Conservation (phyloP, 35 echinoderm and acorn worm species). For the Lytechinus pictus region DNA sequence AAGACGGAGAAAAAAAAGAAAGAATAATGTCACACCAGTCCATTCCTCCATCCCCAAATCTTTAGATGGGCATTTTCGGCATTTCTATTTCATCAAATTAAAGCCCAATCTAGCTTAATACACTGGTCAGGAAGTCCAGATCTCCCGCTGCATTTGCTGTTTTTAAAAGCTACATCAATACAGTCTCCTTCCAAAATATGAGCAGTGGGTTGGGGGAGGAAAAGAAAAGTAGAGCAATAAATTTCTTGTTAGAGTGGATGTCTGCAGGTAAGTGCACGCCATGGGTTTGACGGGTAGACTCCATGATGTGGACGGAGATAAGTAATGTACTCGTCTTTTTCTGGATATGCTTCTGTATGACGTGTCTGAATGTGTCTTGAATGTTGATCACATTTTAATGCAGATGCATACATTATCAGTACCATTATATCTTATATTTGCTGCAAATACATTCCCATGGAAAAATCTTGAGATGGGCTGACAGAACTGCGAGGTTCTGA, state of each 20-base stretch:
- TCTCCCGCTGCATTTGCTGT: conserved; percentile 40
- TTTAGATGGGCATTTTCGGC: conserved; percentile 38
- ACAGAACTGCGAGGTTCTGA: too few species aligned
- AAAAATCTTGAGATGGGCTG: too few species aligned
- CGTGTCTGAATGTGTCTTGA: neutral
- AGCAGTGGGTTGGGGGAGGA: neutral
- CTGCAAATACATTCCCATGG: neutral
- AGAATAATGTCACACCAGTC: neutral
- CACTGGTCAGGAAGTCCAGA: conserved; percentile 29
- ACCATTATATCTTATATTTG: neutral
- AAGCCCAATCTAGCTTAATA: conserved; percentile 41
- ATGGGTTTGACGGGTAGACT: neutral
- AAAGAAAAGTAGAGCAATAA: conserved; percentile 44
- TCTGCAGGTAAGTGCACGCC: neutral
- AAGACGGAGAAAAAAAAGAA: neutral
- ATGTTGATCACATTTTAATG: neutral
- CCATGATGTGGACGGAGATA: neutral
- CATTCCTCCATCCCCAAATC: neutral
- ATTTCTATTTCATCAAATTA: conserved; percentile 44
- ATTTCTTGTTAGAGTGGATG: conserved; percentile 46
- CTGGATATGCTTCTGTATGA: neutral
- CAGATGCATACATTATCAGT: neutral
- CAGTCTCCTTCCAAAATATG: conserved; percentile 36
- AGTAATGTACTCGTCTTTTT: neutral
- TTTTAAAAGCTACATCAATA: conserved; percentile 53